Base-by-base conservation (phyloP, 2,888 invertebrate genomes). In the Coelopa pilipes region DNA sequence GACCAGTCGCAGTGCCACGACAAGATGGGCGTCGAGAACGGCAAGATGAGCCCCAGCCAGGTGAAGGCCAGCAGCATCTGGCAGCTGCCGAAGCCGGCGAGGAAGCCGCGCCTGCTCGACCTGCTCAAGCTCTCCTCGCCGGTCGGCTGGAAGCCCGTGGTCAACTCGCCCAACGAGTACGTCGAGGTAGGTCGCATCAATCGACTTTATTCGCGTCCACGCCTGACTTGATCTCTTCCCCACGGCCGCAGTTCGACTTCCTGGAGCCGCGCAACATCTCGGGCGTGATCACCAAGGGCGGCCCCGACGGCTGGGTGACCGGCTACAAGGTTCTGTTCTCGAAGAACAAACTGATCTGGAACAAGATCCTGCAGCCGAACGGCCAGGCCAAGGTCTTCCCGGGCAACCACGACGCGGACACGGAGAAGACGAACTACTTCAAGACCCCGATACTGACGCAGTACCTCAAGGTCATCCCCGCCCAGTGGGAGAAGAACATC, bases 251-350 rank as follows among this genome's bases (percentile, higher is more conserved):
- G 91, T 92, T 95, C 84, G 93, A 96, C 87, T 95, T 96, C 85
- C 87, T 92, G 66, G 92, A 92, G 21, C 91, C 92, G 0, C 91
- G 94, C 65, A 93, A 93, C 81, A 86, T 96, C 55, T 95, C 95
- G 0, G 96, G 95, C 46, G 86, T 96, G 62, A 90, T 90, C 69
- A 94, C 93, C 0, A 92, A 93, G 84, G 93, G 93, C 15, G 92
- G 93, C 0, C 88, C 90, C 0, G 88, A 90, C 60, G 92, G 92
- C 19, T 96, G 94, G 93, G 94, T 96, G 1, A 91, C 92, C 1
- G 89, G 92, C 0, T 96, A 92, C 88, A 91, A 90, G 80, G 89
- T 96, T 0, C 87, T 91, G 80, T 96, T 94, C 87, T 93, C 95
- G 0, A 90, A 90, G 13, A 93, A 94, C 81, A 90, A 92, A 0